These are phyloP conservation scores for Acridotheres tristis DNA, from an alignment of 2,797 vertebrate species.

Conservation along the genomic window DNA sequence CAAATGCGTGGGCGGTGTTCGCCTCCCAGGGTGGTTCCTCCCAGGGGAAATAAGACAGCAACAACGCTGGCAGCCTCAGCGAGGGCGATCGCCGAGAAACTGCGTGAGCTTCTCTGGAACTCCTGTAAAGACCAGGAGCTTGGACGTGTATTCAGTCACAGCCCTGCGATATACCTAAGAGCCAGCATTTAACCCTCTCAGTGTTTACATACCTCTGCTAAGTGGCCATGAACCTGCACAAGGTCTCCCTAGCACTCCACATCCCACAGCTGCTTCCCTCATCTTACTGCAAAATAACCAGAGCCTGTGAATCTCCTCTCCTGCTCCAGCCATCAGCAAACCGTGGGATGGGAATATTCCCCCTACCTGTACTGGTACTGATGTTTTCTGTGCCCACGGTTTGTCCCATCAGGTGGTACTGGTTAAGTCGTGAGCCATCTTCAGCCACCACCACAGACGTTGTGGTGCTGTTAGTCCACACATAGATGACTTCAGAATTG, in stretches of 20 bases:
- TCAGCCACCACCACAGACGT: conserved; percentile 95
- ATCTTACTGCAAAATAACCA: neutral
- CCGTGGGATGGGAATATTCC: neutral
- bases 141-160: neutral
- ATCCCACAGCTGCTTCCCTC: neutral
- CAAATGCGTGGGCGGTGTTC: conserved; percentile 30
- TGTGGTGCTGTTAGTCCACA: conserved; percentile 89
- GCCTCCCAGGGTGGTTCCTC: neutral
- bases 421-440: conserved; percentile 95
- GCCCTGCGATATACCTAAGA: neutral
- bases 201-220: neutral
- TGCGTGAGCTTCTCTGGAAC: neutral
- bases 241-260: neutral
- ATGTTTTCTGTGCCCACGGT: conserved; percentile 92
- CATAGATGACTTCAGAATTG: conserved; percentile 93
- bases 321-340: neutral
- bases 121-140: neutral
- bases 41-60: neutral
- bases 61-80: neutral
- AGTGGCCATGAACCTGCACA: neutral
- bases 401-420: conserved; percentile 94
- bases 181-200: neutral
- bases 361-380: conserved; percentile 90
- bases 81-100: neutral
- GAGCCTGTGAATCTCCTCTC: neutral